Evolutionary conservation across 2,797 vertebrate species (phyloP), one percentile per base, ranked within the genome.

Genomic region (Phataginus tetradactyla): DNA sequence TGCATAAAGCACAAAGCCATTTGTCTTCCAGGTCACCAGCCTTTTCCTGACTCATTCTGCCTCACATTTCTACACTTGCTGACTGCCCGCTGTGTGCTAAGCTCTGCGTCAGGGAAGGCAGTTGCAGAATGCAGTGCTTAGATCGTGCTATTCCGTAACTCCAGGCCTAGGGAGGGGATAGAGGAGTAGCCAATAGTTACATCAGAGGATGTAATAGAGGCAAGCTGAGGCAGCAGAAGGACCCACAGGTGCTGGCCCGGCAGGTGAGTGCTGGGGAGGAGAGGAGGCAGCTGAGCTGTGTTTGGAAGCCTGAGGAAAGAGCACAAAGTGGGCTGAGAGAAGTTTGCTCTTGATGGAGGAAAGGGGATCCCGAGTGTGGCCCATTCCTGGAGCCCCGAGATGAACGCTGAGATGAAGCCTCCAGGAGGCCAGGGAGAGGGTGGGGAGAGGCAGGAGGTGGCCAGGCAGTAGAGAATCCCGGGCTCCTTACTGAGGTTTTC

Each of bases 201-300:
- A 7, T 34, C 5, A 0, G 14, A 7, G 69, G 37, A 27, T 4
- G 0, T 1, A 20, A 3, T 1, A 7, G 8, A 25, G 8, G 0
- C 17, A 5, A 20, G 2, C 2, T 32, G 9, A 18, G 61, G 17
- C 7, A 17, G 42, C 25, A 14, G 15, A 68, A 23, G 32, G 59
- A 20, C 37, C 32, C 39, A 4, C 7, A 23, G 7, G 71, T 2
- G 1, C 49, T 55, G 14, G 51, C 25, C 21, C 0, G 2, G 27
- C 0, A 0, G 3, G 17, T 8, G 7, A 0, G 4, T 6, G 3
- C 18, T 45, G 1, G 37, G 21, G n/a, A 34, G 25, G 29, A 39
- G 15, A 53, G 13, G 4, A 29, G 29, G 51, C 15, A 29, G 7
- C 25, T 23, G 34, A n/a, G 68, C 25, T 63, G 20, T 0, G 10